Conservation (phyloP, 2,888 invertebrate genomes). For the Prenolepis imparis region DNA sequence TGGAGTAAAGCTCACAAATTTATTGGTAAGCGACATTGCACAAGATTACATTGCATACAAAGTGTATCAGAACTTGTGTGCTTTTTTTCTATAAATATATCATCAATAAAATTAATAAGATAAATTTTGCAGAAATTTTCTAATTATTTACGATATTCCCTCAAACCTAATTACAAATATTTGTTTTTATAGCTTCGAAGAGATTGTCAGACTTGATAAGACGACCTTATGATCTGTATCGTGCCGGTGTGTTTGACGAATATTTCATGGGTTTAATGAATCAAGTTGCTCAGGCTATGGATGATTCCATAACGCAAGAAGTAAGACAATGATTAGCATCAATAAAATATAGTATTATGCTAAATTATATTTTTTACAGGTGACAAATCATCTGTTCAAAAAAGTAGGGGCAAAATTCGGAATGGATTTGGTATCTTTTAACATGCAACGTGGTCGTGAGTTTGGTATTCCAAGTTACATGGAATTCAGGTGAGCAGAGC, state of each 20-base stretch:
- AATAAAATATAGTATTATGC: not conserved
- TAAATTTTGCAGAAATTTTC: not conserved
- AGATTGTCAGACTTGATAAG: slow-evolving; percentile 95
- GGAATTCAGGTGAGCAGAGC: slow-evolving; percentile 90
- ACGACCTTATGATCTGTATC: slow-evolving; percentile 95
- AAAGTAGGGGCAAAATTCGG: slow-evolving; percentile 93
- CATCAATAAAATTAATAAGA: not conserved
- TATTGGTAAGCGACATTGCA: slow-evolving; percentile 89
- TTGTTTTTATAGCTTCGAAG: slow-evolving; percentile 90
- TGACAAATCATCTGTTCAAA: slow-evolving; percentile 97
- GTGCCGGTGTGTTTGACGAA: slow-evolving; percentile 96
- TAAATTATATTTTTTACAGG: slow-evolving; percentile 87
- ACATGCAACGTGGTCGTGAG: slow-evolving; percentile 97
- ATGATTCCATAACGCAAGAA: slow-evolving; percentile 94
- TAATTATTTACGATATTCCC: not conserved
- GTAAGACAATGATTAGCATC: slow-evolving; percentile 75
- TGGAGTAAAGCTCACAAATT: slow-evolving; percentile 98
- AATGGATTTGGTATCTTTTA: slow-evolving; percentile 96
- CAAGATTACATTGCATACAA: not conserved
- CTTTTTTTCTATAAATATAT: not conserved
- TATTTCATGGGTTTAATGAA: slow-evolving; percentile 97
- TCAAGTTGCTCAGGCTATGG: slow-evolving; percentile 98
- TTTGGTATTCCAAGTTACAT: slow-evolving; percentile 97
- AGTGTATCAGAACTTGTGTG: not conserved
- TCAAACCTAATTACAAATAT: slow-evolving; percentile 30